These are phyloP conservation scores for Leucoraja ocellata DNA, from an alignment of 2,797 vertebrate species.

Conservation along the genomic window DNA sequence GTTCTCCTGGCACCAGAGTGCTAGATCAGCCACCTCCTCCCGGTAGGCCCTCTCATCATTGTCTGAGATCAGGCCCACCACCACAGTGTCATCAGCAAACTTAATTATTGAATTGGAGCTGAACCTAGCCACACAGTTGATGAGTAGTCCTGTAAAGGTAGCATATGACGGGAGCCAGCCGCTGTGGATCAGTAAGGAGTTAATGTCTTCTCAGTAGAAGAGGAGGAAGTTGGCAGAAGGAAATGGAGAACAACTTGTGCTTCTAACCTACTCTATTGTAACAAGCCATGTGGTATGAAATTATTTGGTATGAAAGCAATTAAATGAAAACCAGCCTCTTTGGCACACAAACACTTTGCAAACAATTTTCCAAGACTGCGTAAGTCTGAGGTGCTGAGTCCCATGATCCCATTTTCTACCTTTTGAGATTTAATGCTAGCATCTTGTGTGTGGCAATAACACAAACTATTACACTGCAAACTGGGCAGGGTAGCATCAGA, in stretches of 20 bases:
- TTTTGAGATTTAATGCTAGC: neutral
- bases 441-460: neutral
- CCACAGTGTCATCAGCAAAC: too few species aligned
- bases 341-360: neutral
- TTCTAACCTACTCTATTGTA: neutral
- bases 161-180: neutral
- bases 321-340: conserved; percentile 5
- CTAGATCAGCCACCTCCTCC: too few species aligned
- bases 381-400: neutral
- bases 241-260: neutral
- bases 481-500: neutral
- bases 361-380: neutral
- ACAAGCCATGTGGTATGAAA: neutral
- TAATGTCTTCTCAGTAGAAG: neutral
- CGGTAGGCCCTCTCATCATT: too few species aligned
- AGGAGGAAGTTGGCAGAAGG: neutral
- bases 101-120: too few species aligned
- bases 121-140: too few species aligned
- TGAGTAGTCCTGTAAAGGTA: neutral
- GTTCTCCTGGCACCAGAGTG: too few species aligned
- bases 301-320: conserved; percentile 13
- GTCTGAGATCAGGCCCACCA: too few species aligned
- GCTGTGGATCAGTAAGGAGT: neutral
- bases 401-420: neutral
- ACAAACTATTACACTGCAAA: neutral